Conservation (phyloP, 2,797 vertebrate genomes). For the Nannoperca australis region DNA sequence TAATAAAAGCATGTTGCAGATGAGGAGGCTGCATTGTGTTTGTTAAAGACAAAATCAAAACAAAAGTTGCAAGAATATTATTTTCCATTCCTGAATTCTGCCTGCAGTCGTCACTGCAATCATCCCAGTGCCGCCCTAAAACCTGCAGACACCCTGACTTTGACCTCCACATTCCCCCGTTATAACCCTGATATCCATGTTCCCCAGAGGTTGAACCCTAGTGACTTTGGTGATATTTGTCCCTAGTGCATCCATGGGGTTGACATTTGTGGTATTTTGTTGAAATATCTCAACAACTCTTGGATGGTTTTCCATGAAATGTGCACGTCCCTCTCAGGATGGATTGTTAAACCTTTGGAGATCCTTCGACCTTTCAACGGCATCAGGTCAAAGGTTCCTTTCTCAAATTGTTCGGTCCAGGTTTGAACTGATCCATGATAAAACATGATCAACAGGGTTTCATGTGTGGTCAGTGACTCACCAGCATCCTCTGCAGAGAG, state of each 20-base stretch:
- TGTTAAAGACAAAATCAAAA: neutral
- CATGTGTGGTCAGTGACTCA: constrained; percentile 62
- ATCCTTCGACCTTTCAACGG: too few species aligned
- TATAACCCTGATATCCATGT: too few species aligned
- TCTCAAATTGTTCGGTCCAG: too few species aligned
- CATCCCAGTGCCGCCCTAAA: neutral
- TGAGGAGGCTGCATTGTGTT: neutral
- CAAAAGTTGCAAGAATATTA: neutral
- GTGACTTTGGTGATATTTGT: neutral
- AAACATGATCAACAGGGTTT: neutral
- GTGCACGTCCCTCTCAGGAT: too few species aligned
- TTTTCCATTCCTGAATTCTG: neutral
- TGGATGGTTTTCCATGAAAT: too few species aligned
- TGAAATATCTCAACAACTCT: neutral
- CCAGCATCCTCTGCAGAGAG: constrained; percentile 82
- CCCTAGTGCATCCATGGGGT: too few species aligned
- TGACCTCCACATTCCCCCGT: too few species aligned
- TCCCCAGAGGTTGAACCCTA: too few species aligned
- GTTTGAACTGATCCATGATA: too few species aligned
- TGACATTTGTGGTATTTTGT: neutral
- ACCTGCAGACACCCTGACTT: neutral
- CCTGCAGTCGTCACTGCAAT: neutral
- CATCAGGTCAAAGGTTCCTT: too few species aligned
- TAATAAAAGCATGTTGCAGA: neutral
- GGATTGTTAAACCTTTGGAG: too few species aligned